phyloP scores from a whole-genome alignment of 2,113 vertebrate species.

The Gymnarchus niloticus region DNA sequence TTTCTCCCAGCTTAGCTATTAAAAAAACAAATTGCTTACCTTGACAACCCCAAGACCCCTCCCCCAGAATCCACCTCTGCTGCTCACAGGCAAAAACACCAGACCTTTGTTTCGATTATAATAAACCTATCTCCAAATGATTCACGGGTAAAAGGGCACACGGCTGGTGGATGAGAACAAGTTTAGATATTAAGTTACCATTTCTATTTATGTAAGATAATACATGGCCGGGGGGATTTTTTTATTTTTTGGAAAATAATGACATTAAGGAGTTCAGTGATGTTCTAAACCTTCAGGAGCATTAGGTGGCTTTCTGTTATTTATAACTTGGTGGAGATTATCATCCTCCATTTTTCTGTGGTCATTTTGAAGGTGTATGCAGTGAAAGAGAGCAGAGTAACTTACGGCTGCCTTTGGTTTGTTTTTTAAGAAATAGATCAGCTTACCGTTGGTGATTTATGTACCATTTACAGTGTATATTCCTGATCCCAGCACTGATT shows the following conservation, averaged over 20 bases:
- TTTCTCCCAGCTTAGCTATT: constrained; percentile 1
- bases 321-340: constrained; percentile 51
- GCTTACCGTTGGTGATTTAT: constrained; percentile 44
- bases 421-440: constrained; percentile 19
- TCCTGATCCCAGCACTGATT: constrained; percentile 50
- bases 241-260: constrained; percentile 51
- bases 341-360: constrained; percentile 47
- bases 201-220: constrained; percentile 55
- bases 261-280: constrained; percentile 50
- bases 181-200: constrained; percentile 51
- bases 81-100: not conserved
- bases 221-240: constrained; percentile 43
- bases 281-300: constrained; percentile 37
- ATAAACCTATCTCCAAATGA: constrained; percentile 43
- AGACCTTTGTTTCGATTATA: constrained; percentile 43
- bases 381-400: constrained; percentile 20
- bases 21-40: constrained; percentile 26
- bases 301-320: constrained; percentile 52
- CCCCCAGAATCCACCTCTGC: constrained; percentile 21
- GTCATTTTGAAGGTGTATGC: constrained; percentile 41
- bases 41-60: constrained; percentile 26
- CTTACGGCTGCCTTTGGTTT: constrained; percentile 17
- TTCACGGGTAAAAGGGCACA: constrained; percentile 38
- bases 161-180: constrained; percentile 39
- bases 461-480: constrained; percentile 52